Base-by-base conservation (phyloP, 2,888 invertebrate genomes). In the Parascotia fuliginaria region DNA sequence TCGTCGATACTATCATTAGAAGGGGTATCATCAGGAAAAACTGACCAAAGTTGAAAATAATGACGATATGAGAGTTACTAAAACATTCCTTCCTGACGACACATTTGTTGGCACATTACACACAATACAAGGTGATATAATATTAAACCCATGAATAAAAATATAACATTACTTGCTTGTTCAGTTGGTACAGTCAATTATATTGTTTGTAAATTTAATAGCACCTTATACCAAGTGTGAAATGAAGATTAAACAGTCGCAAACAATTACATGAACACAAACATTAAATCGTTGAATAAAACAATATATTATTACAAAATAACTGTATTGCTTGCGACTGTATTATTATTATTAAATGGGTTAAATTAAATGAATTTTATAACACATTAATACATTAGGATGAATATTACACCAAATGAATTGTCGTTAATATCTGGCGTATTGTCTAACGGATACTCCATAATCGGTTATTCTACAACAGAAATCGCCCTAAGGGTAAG, bases 81-180 rank as follows among this genome's bases (percentile, higher is more conserved):
- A 24, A 24, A 4, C 3, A 55, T 34, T 3, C 39, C 60, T 51
- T 58, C 70, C 55, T 66, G 70, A 58, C 55, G 62, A 58, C 46
- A 15, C 28, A 32, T 42, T n/a, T 41, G 24, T 37, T 42, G 12
- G 32, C 32, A 33, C 39, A 60, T 55, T 54, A 46, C 52, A 55
- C 53, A 52, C 44, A 38, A 28, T 31, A 31, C 9, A 28, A 15
- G 14, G 9, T 13, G 33, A 14, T 33, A 45, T 51, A 11, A 28
- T 24, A 40, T 38, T 19, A 28, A 37, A 14, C n/a, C 22, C 16
- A 14, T n/a, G 12, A 12, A 29, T 12, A 9, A 9, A 36, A 34
- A 39, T 9, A 36, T 15, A 45, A 31, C 14, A 28, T 34, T 32
- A 31, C 9, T 19, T 36, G 46, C 47, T 2, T 52, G 54, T n/a